Evolutionary conservation across 2,888 invertebrate genomes (phyloP).

Genomic region (Epiblema foenella): DNA sequence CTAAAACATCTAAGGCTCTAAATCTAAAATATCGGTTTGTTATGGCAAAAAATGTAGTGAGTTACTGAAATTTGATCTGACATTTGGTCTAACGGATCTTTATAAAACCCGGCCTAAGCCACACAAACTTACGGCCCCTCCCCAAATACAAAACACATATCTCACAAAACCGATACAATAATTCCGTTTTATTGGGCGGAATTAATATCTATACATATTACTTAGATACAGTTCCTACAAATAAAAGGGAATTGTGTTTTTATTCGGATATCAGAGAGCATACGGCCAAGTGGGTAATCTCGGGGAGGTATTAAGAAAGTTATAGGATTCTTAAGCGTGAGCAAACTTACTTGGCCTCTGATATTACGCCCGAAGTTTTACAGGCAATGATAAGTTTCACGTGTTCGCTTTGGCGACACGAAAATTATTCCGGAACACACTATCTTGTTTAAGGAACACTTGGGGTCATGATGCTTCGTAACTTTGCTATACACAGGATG

Average conservation of each 20-base stretch:
- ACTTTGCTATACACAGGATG: constrained; percentile 22
- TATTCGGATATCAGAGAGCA: constrained; percentile 69
- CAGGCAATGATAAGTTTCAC: constrained; percentile 69
- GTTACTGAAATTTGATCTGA: too few species aligned
- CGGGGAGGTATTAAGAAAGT: constrained; percentile 80
- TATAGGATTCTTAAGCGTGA: constrained; percentile 74
- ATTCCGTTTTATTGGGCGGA: constrained; percentile 77
- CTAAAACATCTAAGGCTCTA: not conserved
- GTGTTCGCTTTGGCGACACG: constrained; percentile 51
- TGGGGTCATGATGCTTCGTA: constrained; percentile 19
- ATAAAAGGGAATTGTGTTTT: constrained; percentile 78
- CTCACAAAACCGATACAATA: constrained; percentile 52
- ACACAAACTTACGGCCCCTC: not conserved
- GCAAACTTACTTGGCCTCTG: constrained; percentile 69
- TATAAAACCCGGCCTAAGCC: too few species aligned
- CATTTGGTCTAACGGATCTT: too few species aligned
- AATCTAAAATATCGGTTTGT: too few species aligned
- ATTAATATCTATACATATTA: constrained; percentile 77
- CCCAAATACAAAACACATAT: constrained; percentile 51
- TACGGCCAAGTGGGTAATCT: constrained; percentile 76
- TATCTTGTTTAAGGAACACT: constrained; percentile 36
- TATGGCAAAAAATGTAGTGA: too few species aligned
- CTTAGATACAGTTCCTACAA: constrained; percentile 66
- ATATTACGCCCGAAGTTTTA: constrained; percentile 77
- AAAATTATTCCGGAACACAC: constrained; percentile 40